phyloP scores from a whole-genome alignment of 2,888 invertebrate genomes.

The Andrena trimmerana region DNA sequence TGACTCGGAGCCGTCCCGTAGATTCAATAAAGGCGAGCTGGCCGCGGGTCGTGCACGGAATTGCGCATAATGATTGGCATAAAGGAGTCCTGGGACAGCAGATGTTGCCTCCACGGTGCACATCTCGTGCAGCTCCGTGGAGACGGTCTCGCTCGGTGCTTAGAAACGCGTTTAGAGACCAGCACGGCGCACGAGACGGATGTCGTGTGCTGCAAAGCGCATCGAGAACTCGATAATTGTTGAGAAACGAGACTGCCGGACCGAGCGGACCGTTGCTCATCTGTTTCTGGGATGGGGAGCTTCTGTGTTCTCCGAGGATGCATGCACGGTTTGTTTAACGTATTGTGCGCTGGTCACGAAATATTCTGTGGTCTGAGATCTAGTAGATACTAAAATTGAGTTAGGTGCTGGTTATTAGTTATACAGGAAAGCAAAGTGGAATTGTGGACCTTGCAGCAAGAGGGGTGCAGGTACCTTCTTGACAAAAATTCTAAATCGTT shows the following conservation, averaged over 20 bases:
- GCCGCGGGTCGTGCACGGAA: slow-evolving; percentile 37
- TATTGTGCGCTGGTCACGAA: not conserved
- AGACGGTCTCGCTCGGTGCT: slow-evolving; percentile 29
- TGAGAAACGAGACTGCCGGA: slow-evolving; percentile 4
- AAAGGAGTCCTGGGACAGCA: slow-evolving; percentile 26
- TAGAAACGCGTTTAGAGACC: slow-evolving; percentile 39
- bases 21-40: slow-evolving; percentile 59
- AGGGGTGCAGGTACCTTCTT: no score
- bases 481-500: no score
- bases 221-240: slow-evolving; percentile 43
- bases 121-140: slow-evolving; percentile 35
- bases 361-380: not conserved
- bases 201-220: slow-evolving; percentile 26
- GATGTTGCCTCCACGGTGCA: slow-evolving; percentile 31
- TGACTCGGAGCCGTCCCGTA: slow-evolving; percentile 31
- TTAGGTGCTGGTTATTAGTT: not conserved
- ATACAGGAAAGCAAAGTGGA: no score
- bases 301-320: slow-evolving; percentile 3
- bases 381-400: not conserved
- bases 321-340: slow-evolving; percentile 19
- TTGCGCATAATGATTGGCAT: slow-evolving; percentile 47
- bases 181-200: not conserved
- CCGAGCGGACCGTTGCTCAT: slow-evolving; percentile 3
- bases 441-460: no score
- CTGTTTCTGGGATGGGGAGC: not conserved